phyloP scores from a whole-genome alignment of 2,888 invertebrate species.

The Leucozona laternaria region DNA sequence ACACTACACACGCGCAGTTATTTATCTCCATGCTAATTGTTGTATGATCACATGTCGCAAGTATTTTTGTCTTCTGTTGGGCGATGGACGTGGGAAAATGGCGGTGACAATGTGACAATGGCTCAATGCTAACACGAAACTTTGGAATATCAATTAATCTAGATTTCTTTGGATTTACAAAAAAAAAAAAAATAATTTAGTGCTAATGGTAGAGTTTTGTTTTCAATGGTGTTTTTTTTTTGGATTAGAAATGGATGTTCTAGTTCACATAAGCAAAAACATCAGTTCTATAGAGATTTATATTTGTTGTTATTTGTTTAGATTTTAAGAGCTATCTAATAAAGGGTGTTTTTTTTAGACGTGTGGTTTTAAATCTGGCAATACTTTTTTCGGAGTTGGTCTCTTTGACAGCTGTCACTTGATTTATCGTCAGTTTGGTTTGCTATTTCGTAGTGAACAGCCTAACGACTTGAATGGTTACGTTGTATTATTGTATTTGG shows the following conservation, averaged over 20 bases:
- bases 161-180: conserved; percentile 20
- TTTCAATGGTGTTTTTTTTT: neutral
- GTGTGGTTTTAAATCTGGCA: too few species aligned
- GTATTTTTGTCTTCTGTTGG: conserved; percentile 53
- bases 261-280: conserved; percentile 22
- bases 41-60: conserved; percentile 69
- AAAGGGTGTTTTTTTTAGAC: too few species aligned
- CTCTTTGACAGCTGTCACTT: too few species aligned
- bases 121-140: conserved; percentile 26
- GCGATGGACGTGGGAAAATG: conserved; percentile 61
- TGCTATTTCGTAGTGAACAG: too few species aligned
- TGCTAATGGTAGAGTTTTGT: conserved; percentile 11
- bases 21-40: conserved; percentile 64
- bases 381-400: too few species aligned
- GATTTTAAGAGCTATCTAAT: too few species aligned
- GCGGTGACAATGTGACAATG: conserved; percentile 65
- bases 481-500: too few species aligned
- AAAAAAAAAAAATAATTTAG: conserved; percentile 8
- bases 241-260: conserved; percentile 18
- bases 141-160: conserved; percentile 42
- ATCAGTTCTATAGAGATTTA: neutral
- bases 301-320: too few species aligned
- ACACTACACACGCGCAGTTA: conserved; percentile 41
- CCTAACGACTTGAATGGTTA: too few species aligned
- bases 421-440: too few species aligned